These are phyloP conservation scores for Tachyglossus aculeatus DNA, from an alignment of 2,797 vertebrate genomes.

Conservation along the genomic window DNA sequence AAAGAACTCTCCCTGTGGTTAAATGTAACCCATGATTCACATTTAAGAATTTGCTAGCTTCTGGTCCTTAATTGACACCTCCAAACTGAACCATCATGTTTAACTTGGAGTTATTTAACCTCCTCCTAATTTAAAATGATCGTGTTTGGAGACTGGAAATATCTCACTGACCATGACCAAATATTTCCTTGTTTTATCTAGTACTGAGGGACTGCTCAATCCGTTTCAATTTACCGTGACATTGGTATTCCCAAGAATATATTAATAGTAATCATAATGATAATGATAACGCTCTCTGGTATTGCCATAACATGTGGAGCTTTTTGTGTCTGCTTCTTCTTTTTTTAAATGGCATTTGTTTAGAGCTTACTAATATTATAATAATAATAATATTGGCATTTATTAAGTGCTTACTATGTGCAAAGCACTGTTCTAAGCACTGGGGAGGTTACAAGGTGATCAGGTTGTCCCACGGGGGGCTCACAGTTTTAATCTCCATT, in stretches of 20 bases:
- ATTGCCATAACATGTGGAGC: background rate
- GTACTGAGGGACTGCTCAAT: background rate
- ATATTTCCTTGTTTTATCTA: background rate
- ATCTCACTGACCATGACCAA: background rate
- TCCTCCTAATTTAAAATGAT: background rate
- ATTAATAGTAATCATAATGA: background rate
- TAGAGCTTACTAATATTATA: too few species aligned
- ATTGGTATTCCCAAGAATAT: background rate
- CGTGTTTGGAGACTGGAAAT: background rate
- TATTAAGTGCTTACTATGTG: too few species aligned
- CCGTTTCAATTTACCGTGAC: background rate
- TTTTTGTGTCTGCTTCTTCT: background rate
- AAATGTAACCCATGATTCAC: constrained; percentile 14
- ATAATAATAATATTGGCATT: too few species aligned
- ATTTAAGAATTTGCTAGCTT: constrained; percentile 12
- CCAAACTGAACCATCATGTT: background rate
- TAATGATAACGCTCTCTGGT: background rate
- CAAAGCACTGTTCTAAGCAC: too few species aligned
- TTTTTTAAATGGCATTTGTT: too few species aligned
- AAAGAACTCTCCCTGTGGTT: constrained; percentile 10
- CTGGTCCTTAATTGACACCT: constrained; percentile 28
- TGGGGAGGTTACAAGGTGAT: too few species aligned
- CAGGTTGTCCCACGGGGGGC: too few species aligned
- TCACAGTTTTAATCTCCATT: too few species aligned
- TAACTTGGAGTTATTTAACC: constrained; percentile 7